These are phyloP conservation scores for Drosophila guanche DNA, from an alignment of 1,140 invertebrate genomes.

Conservation along the genomic window DNA sequence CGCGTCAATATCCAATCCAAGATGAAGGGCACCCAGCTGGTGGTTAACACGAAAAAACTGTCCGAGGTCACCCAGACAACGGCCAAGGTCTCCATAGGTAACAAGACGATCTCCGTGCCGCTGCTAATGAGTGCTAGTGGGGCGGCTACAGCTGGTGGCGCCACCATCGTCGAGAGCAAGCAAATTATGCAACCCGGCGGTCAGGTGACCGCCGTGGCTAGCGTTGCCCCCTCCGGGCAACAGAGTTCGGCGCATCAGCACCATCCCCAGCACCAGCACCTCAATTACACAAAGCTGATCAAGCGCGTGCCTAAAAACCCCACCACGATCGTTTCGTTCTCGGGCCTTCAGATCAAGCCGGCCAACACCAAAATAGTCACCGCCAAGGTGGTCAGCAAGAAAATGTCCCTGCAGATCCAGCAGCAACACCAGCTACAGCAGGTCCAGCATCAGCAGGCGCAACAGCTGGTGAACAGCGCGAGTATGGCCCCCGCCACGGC, in stretches of 20 bases:
- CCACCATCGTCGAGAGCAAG: conserved; percentile 69
- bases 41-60: conserved; percentile 74
- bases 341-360: conserved; percentile 75
- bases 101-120: conserved; percentile 86
- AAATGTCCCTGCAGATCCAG: conserved; percentile 64
- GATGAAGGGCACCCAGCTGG: conserved; percentile 61
- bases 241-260: conserved; percentile 25
- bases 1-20: conserved; percentile 63
- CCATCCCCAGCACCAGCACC: conserved; percentile 47
- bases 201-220: conserved; percentile 40
- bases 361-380: conserved; percentile 74
- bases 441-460: conserved; percentile 57
- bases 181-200: conserved; percentile 37
- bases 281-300: conserved; percentile 62
- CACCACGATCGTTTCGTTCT: conserved; percentile 74
- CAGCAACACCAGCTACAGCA: conserved; percentile 75
- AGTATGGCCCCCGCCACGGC: conserved; percentile 72
- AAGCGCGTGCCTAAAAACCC: conserved; percentile 73
- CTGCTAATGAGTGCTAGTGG: conserved; percentile 71
- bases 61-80: conserved; percentile 76
- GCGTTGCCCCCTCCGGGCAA: neutral
- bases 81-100: conserved; percentile 85
- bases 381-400: conserved; percentile 75
- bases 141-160: conserved; percentile 56
- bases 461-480: conserved; percentile 84